phyloP scores from a whole-genome alignment of 2,888 invertebrate species.

The Drosophila macrothrix region DNA sequence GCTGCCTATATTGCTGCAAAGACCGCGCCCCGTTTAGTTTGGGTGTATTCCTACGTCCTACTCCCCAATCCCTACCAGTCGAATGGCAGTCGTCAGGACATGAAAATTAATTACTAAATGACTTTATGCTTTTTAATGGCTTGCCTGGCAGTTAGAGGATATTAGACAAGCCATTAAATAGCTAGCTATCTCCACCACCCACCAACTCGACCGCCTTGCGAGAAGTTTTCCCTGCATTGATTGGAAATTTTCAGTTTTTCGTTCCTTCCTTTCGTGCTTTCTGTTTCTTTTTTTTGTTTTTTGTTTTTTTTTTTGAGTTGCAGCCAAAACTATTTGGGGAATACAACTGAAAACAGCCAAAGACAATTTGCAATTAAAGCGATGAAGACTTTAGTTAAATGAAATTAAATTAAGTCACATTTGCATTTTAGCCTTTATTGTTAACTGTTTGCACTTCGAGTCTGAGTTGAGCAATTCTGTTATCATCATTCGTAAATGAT shows the following conservation, averaged over 20 bases:
- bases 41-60: not conserved
- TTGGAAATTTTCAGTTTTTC: constrained; percentile 33
- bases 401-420: not conserved
- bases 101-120: constrained; percentile 79
- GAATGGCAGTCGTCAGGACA: constrained; percentile 57
- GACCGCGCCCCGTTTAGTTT: constrained; percentile 54
- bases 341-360: not conserved
- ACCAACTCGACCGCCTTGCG: constrained; percentile 8
- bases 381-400: not conserved
- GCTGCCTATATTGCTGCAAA: constrained; percentile 13
- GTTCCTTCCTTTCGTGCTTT: not conserved
- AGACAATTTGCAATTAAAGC: constrained; percentile 33
- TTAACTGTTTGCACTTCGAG: constrained; percentile 14
- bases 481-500: no score
- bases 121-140: constrained; percentile 80
- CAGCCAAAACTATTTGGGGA: not conserved
- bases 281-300: constrained; percentile 1
- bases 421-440: constrained; percentile 6
- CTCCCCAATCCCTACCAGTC: constrained; percentile 4
- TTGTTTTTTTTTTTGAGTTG: constrained; percentile 19
- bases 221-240: constrained; percentile 30
- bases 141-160: constrained; percentile 76
- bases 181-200: constrained; percentile 43
- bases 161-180: constrained; percentile 79
- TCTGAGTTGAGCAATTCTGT: no score